phyloP scores from a whole-genome alignment of 2,797 vertebrate species.

The Taeniopygia guttata region DNA sequence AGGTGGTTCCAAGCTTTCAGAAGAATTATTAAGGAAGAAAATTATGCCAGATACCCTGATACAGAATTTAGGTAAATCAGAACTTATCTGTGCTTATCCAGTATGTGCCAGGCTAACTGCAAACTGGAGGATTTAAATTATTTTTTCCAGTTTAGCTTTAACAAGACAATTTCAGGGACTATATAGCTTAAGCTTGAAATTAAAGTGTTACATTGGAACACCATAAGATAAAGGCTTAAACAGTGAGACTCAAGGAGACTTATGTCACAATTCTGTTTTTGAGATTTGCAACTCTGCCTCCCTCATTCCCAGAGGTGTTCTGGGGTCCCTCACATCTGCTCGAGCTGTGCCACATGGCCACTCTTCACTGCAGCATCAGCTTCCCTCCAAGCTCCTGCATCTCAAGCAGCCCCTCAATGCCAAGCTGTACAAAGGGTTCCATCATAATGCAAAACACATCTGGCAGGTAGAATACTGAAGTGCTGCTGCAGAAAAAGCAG shows the following conservation, averaged over 20 bases:
- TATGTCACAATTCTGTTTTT: background rate
- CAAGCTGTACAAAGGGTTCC: rapidly evolving
- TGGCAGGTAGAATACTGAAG: background rate
- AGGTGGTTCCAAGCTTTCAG: background rate
- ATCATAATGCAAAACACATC: background rate
- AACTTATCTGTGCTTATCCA: background rate
- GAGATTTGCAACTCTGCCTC: background rate
- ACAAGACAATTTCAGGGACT: background rate
- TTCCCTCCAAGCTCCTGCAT: background rate
- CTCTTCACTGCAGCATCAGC: background rate
- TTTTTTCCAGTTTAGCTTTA: background rate
- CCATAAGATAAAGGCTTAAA: background rate
- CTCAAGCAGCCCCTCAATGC: background rate
- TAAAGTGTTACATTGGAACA: background rate
- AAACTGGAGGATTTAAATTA: background rate
- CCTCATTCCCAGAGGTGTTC: background rate
- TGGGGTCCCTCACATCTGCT: background rate
- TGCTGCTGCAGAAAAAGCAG: background rate
- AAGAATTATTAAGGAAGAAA: background rate
- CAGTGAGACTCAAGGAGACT: background rate
- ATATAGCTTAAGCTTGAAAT: background rate
- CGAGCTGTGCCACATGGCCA: background rate
- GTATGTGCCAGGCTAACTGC: background rate
- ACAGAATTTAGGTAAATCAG: background rate
- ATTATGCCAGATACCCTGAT: background rate